A percentile compares a stretch with the other conserved stretches of the same genome.
These are phyloP conservation scores for Gymnoscopelus microlampas DNA, from an alignment of 2,797 vertebrate genomes.

Conservation along the genomic window DNA sequence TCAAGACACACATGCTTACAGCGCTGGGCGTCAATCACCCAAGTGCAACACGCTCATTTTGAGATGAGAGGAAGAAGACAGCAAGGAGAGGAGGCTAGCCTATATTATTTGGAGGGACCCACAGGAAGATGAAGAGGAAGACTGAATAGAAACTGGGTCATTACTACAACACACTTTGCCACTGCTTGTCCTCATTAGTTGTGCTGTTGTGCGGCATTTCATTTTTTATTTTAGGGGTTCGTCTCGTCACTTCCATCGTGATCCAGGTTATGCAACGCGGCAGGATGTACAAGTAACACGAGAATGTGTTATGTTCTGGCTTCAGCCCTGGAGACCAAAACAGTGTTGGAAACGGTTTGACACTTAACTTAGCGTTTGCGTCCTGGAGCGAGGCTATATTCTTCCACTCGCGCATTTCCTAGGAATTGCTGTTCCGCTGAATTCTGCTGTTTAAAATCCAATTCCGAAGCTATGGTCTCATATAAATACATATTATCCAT, in stretches of 20 bases:
- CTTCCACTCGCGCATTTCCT: too few relatives aligned
- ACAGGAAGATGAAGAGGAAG: slow-evolving; percentile 56
- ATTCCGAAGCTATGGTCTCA: too few relatives aligned
- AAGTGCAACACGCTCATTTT: slow-evolving; percentile 31
- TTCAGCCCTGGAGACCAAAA: slow-evolving; percentile 28
- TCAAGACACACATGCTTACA: slow-evolving; percentile 1
- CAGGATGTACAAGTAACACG: slow-evolving; percentile 70
- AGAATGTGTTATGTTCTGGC: slow-evolving; percentile 61
- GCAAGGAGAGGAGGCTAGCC: slow-evolving; percentile 20
- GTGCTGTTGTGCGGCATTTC: slow-evolving; percentile 33
- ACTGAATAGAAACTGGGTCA: slow-evolving; percentile 75
- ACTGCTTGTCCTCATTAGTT: slow-evolving; percentile 77
- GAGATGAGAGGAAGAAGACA: slow-evolving; percentile 31
- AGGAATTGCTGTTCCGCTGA: too few relatives aligned
- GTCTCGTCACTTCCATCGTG: slow-evolving; percentile 64
- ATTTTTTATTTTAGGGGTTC: slow-evolving; percentile 61
- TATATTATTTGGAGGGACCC: slow-evolving; percentile 76
- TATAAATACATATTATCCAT: too few relatives aligned
- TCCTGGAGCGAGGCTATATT: too few relatives aligned
- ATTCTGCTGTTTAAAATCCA: too few relatives aligned
- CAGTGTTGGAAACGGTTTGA: background rate
- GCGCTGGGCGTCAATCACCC: slow-evolving; percentile 18
- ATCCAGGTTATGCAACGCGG: slow-evolving; percentile 75
- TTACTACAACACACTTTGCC: slow-evolving; percentile 68
- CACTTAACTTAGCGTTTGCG: too few relatives aligned